These are phyloP conservation scores for Ecliptopera silaceata DNA, from an alignment of 2,888 invertebrate genomes.

Conservation along the genomic window DNA sequence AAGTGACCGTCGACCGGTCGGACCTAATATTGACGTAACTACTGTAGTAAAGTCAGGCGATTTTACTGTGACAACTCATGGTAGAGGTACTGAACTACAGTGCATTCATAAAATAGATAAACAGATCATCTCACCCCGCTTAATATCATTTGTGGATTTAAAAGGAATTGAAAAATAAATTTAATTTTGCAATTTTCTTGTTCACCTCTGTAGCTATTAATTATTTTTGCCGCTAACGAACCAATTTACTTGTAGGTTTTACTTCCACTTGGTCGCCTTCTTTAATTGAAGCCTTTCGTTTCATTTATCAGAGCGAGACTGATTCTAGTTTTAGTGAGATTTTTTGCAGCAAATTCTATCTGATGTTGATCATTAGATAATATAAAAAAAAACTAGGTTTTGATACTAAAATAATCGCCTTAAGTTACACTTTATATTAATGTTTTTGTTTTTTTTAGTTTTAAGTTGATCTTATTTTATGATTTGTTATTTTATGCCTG, in stretches of 20 bases:
- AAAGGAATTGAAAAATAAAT: neutral
- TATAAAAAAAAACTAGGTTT: too few species aligned
- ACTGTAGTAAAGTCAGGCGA: too few species aligned
- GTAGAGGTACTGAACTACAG: too few species aligned
- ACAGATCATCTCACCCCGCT: neutral
- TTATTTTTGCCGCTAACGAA: conserved; percentile 17
- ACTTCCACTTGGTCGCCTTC: conserved; percentile 12
- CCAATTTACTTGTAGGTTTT: conserved; percentile 15
- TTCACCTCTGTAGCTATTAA: conserved; percentile 6
- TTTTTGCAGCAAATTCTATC: neutral
- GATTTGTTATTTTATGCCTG: too few species aligned
- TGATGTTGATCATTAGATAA: neutral
- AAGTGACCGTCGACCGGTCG: conserved; percentile 16
- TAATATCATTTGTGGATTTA: neutral
- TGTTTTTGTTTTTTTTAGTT: too few species aligned
- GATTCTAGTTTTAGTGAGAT: neutral
- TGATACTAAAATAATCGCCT: too few species aligned
- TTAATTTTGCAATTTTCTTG: neutral
- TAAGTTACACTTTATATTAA: too few species aligned
- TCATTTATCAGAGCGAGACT: conserved; percentile 1
- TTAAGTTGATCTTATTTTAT: too few species aligned
- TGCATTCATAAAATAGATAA: too few species aligned
- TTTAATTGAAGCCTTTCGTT: conserved; percentile 17
- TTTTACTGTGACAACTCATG: too few species aligned
- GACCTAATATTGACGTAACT: too few species aligned